Conservation (phyloP, 2,113 vertebrate species). For the Neoarius graeffei region DNA sequence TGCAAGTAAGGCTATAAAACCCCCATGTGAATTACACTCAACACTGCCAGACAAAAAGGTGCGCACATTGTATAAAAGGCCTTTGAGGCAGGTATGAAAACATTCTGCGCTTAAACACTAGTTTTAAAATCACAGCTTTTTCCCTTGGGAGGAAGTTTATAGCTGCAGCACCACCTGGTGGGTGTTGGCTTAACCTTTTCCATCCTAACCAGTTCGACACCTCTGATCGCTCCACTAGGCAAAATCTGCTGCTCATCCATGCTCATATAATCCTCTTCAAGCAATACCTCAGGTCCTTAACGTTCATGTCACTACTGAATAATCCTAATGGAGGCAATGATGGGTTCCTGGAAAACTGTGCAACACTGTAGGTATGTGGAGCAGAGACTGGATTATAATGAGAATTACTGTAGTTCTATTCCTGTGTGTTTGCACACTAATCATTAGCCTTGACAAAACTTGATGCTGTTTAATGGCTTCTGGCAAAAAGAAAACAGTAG, state of each 20-base stretch:
- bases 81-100: slow-evolving; percentile 13
- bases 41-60: not conserved
- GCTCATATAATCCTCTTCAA: not conserved
- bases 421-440: slow-evolving; percentile 2
- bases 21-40: slow-evolving; percentile 38
- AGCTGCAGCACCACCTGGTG: slow-evolving; percentile 46
- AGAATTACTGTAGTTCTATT: not conserved
- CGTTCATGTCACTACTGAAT: not conserved
- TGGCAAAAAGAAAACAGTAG: not conserved
- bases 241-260: not conserved
- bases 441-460: slow-evolving; percentile 1
- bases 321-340: not conserved
- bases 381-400: not conserved
- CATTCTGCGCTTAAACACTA: not conserved
- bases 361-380: not conserved
- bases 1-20: slow-evolving; percentile 27
- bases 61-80: not conserved
- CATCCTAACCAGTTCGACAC: not conserved
- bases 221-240: not conserved
- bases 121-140: slow-evolving; percentile 6
- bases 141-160: slow-evolving; percentile 18
- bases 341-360: not conserved
- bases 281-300: not conserved
- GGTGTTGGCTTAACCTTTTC: not conserved
- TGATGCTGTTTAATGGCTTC: slow-evolving; percentile 6